Conservation (phyloP, 2,113 vertebrate genomes). For the Boleophthalmus pectinirostris region DNA sequence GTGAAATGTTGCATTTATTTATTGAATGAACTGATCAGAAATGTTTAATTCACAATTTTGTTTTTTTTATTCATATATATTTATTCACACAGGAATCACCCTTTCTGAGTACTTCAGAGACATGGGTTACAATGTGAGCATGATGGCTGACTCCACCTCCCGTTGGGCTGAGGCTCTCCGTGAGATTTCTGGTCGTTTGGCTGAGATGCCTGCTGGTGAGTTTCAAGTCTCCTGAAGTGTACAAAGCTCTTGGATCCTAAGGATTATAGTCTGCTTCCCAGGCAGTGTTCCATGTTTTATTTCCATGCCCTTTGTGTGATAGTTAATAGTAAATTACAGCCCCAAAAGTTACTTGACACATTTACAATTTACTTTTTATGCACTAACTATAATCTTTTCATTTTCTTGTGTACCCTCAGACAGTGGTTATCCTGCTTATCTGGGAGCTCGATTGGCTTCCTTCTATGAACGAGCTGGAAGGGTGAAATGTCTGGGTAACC, state of each 20-base stretch:
- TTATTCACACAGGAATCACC: conserved; percentile 85
- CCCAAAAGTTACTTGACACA: not conserved
- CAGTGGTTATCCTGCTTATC: conserved; percentile 96
- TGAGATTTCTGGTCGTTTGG: conserved; percentile 96
- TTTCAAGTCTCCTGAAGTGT: conserved; percentile 12
- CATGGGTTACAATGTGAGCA: conserved; percentile 98
- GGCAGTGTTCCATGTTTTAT: too few species aligned
- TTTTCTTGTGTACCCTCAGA: conserved; percentile 75
- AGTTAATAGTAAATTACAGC: too few species aligned
- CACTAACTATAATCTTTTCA: not conserved
- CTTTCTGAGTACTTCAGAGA: conserved; percentile 97
- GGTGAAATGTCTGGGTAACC: conserved; percentile 97
- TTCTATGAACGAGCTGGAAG: conserved; percentile 96
- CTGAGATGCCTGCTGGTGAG: conserved; percentile 98
- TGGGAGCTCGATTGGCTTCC: conserved; percentile 93
- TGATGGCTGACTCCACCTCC: conserved; percentile 99
- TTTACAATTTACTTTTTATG: not conserved
- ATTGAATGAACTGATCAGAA: not conserved
- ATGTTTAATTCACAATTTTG: not conserved
- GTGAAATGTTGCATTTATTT: not conserved
- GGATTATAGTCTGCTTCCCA: too few species aligned
- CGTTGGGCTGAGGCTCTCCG: conserved; percentile 97
- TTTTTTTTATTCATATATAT: not conserved
- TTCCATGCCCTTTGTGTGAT: too few species aligned
- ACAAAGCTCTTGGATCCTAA: not conserved